phyloP scores from a whole-genome alignment of 2,888 invertebrate genomes.

The Dryococelus australis region DNA sequence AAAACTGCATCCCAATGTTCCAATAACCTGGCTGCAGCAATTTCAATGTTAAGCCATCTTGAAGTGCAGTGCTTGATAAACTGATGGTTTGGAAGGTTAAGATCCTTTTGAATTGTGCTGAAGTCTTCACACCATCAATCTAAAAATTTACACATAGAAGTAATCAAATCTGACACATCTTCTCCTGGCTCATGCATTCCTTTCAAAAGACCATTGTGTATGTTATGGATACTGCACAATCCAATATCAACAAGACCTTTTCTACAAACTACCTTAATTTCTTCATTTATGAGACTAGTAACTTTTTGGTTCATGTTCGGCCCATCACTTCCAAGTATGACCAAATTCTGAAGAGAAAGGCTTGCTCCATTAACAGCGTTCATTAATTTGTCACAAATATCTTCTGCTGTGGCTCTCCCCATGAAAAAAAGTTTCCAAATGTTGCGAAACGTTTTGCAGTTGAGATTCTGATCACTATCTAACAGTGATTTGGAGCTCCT shows the following conservation, averaged over 20 bases:
- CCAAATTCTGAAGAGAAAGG: too few species aligned
- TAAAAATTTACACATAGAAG: neutral
- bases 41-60: neutral
- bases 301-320: neutral
- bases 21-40: neutral
- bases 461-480: neutral
- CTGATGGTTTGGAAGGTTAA: neutral
- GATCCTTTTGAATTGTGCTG: neutral
- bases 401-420: neutral
- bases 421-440: conserved; percentile 2
- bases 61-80: too few species aligned
- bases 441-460: neutral
- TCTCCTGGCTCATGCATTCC: neutral
- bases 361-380: neutral
- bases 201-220: too few species aligned
- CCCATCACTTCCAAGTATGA: neutral
- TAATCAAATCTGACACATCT: neutral
- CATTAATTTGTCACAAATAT: neutral
- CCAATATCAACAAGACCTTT: too few species aligned
- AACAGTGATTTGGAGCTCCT: too few species aligned
- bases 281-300: neutral
- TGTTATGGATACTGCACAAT: too few species aligned
- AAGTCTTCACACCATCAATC: neutral
- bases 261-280: neutral
- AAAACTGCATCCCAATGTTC: neutral